Percentiles rank a stretch among this genome's conserved stretches.
phyloP scores from a whole-genome alignment of 2,113 vertebrate species.

The Calyptommatus sinebrachiatus region DNA sequence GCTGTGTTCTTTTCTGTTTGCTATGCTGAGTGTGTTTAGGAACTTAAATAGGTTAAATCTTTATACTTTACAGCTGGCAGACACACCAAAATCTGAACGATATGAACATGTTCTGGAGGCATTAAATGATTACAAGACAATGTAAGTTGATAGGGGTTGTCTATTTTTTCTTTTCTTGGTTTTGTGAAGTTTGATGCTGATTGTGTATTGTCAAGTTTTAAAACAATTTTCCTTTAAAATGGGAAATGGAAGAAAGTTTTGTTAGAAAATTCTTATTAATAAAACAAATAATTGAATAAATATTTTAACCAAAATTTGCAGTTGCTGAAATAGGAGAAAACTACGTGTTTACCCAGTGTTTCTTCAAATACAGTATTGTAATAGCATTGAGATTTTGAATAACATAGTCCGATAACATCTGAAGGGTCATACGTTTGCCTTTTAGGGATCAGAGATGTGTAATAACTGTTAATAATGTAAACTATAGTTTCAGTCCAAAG shows the following conservation, averaged over 20 bases:
- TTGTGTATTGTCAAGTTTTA: not conserved
- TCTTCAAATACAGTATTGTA: slow-evolving; percentile 6
- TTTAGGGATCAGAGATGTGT: not conserved
- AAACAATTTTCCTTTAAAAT: not conserved
- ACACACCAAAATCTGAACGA: slow-evolving; percentile 87
- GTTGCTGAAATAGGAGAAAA: not conserved
- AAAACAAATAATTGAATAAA: not conserved
- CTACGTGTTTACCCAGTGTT: not conserved
- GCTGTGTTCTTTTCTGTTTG: not conserved
- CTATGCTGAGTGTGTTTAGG: not conserved
- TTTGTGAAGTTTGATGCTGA: not conserved
- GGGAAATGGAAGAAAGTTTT: not conserved
- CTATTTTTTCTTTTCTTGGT: slow-evolving; percentile 21
- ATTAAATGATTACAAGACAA: slow-evolving; percentile 92
- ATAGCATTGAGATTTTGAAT: not conserved
- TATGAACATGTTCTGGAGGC: slow-evolving; percentile 90
- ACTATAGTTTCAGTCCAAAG: not conserved
- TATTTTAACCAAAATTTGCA: rapidly evolving
- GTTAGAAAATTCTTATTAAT: not conserved
- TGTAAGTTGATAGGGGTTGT: slow-evolving; percentile 77
- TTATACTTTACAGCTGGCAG: slow-evolving; percentile 83
- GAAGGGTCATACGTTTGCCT: too few species aligned
- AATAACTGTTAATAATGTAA: not conserved
- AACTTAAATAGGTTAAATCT: slow-evolving; percentile 58
- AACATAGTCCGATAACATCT: too few species aligned